Evolutionary conservation across 1,140 invertebrate genomes (phyloP), one percentile per base, ranked within the genome.

Genomic region (Aradophagus sp.): DNA sequence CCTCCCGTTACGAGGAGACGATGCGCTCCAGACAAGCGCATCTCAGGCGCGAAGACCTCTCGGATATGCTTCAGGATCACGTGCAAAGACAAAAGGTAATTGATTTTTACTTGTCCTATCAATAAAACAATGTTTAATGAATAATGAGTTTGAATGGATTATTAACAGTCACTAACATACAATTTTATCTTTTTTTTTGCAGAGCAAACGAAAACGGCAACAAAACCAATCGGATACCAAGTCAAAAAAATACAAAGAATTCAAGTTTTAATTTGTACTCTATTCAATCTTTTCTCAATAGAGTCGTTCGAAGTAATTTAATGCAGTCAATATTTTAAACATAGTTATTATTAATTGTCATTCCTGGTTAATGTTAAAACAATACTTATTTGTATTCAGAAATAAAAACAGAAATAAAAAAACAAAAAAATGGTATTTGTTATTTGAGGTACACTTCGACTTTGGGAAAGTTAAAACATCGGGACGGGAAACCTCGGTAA

Each of bases 1-100:
- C 97, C 42, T 95, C 95, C 26, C 88, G 97, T 23, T 99, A 99
- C 83, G 98, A 99, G 81, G 95, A 98, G 73, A 96, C 97, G 53
- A 91, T 98, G 85, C 88, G 95, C 34, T 96, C 98, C 78, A 92
- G 96, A 76, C 94, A 97, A 77, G 92, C 93, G 71, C 90, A 93
- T 80, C 85, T 95, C 20, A 91, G 93, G 63, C 93, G 95, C 66
- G 98, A 99, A 87, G 98, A 99, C 88, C 89, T 99, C 8, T 97
- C 95, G 13, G 97, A 99, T 80, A 98, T 99, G 97, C 89, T 99
- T 59, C 97, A 97, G 14, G 97, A 99, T 86, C 97, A 99, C 85
- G 95, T 97, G 13, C 95, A 96, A 14, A 91, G 96, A 73, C 95
- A 98, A 82, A 96, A 95, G 88, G 93, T 93, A 13, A 19, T n/a